Percentiles rank a stretch among this genome's conserved stretches.
phyloP scores from a whole-genome alignment of 2,113 vertebrate species.

The Oryzias curvinotus region DNA sequence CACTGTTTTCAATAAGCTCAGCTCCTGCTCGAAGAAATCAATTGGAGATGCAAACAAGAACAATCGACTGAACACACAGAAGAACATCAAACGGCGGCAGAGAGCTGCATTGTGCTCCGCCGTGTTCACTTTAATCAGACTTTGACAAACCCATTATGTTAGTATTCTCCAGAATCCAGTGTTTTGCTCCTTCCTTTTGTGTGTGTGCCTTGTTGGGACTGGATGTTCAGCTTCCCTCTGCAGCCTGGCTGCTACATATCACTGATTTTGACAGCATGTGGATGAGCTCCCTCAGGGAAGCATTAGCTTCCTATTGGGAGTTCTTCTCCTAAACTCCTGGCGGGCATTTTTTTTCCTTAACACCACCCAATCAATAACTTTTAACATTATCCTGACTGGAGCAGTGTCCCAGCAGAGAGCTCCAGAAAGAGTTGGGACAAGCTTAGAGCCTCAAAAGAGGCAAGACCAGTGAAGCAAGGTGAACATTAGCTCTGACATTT shows the following conservation, averaged over 20 bases:
- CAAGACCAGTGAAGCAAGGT: slow-evolving; percentile 20
- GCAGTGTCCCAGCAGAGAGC: slow-evolving; percentile 22
- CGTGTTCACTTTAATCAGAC: slow-evolving; percentile 45
- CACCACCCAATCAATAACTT: slow-evolving; percentile 64
- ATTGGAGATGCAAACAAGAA: slow-evolving; percentile 51
- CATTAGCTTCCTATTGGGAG: slow-evolving; percentile 55
- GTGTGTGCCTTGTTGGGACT: slow-evolving; percentile 10
- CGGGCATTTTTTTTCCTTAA: slow-evolving; percentile 42
- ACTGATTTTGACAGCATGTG: slow-evolving; percentile 50
- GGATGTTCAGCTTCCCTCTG: slow-evolving; percentile 28
- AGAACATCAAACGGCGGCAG: slow-evolving; percentile 38
- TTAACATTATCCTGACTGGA: slow-evolving; percentile 48
- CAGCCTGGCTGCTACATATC: slow-evolving; percentile 47
- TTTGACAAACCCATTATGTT: slow-evolving; percentile 58
- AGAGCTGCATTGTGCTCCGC: slow-evolving; percentile 39
- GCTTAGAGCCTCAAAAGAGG: slow-evolving; percentile 9
- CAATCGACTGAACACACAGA: slow-evolving; percentile 39
- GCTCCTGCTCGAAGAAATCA: slow-evolving; percentile 36
- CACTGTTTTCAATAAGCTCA: slow-evolving; percentile 27
- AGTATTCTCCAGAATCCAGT: slow-evolving; percentile 20
- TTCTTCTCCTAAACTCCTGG: slow-evolving; percentile 49
- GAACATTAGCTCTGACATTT: slow-evolving; percentile 51
- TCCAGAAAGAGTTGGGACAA: slow-evolving; percentile 18
- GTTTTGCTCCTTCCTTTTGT: slow-evolving; percentile 20
- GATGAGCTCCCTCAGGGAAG: slow-evolving; percentile 58